Conservation (phyloP, 2,888 invertebrate species). For the Branchellion lobata region DNA sequence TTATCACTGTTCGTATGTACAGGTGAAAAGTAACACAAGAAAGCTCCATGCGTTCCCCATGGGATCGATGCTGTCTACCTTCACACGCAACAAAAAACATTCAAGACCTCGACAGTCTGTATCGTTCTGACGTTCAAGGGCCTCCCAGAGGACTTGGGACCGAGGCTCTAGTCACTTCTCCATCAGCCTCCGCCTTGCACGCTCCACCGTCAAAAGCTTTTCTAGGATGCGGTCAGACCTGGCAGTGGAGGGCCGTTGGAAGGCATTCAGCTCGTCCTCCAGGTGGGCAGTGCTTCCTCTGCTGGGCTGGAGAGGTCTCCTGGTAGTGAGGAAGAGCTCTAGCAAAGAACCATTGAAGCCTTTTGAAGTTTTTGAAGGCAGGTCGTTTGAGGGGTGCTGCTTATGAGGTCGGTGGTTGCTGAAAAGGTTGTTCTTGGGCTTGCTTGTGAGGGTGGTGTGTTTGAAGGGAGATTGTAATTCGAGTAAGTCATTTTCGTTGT, state of each 20-base stretch:
- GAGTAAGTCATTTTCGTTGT: not conserved
- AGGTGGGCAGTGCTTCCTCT: constrained; percentile 51
- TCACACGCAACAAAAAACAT: too few relatives aligned
- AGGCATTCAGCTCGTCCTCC: constrained; percentile 45
- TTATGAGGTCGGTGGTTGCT: not conserved
- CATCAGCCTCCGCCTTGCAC: constrained; percentile 6
- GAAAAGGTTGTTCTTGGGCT: not conserved
- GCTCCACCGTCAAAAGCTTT: not conserved
- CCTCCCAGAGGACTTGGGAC: not conserved
- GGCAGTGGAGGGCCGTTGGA: constrained; percentile 45
- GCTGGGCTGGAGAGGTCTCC: constrained; percentile 50
- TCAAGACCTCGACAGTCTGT: too few relatives aligned
- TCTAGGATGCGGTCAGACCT: constrained; percentile 33
- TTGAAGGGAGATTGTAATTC: too few relatives aligned
- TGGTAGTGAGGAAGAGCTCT: constrained; percentile 50
- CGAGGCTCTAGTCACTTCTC: too few relatives aligned
- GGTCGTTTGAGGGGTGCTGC: not conserved
- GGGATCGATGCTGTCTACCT: too few relatives aligned
- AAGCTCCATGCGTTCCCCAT: too few relatives aligned
- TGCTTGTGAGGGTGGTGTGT: not conserved
- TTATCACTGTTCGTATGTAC: too few relatives aligned
- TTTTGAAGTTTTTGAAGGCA: not conserved
- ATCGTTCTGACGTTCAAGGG: too few relatives aligned
- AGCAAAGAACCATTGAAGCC: constrained; percentile 35
- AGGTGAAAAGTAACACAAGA: too few relatives aligned